Evolutionary conservation across 2,888 invertebrate genomes (phyloP).

Genomic region (Anoplius nigerrimus): DNA sequence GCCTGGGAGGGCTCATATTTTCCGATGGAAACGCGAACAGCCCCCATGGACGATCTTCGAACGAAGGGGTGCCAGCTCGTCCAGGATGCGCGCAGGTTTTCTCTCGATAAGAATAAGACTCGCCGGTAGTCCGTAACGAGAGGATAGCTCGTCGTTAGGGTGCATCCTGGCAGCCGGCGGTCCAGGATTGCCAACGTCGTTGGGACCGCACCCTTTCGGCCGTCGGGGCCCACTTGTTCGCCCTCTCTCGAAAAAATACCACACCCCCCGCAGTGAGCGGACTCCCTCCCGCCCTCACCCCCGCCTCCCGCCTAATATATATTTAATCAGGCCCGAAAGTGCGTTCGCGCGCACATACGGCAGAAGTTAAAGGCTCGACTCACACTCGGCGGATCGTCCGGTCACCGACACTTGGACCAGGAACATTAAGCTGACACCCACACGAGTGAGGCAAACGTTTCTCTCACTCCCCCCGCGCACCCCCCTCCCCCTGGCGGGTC

Average conservation of each 20-base stretch:
- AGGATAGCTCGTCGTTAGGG: constrained; percentile 56
- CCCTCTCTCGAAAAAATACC: constrained; percentile 69
- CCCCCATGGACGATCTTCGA: too few relatives aligned
- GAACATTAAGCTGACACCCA: constrained; percentile 69
- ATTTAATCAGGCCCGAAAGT: constrained; percentile 71
- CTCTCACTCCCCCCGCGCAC: not conserved
- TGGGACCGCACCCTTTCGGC: constrained; percentile 64
- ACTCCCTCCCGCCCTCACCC: constrained; percentile 40
- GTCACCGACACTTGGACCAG: constrained; percentile 57
- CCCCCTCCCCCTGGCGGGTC: not conserved
- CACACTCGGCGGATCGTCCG: constrained; percentile 47
- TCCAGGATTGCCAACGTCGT: constrained; percentile 43
- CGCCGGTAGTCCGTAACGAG: constrained; percentile 2
- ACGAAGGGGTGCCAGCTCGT: too few relatives aligned
- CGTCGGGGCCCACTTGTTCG: constrained; percentile 53
- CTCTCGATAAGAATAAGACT: too few relatives aligned
- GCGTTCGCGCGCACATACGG: constrained; percentile 48
- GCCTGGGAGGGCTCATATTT: constrained; percentile 43
- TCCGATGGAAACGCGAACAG: not conserved
- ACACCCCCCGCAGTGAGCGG: constrained; percentile 67
- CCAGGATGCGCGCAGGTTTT: too few relatives aligned
- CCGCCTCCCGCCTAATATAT: constrained; percentile 68
- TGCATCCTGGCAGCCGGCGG: constrained; percentile 28
- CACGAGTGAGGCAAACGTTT: constrained; percentile 47
- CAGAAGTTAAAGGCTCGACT: constrained; percentile 53